Evolutionary conservation across 2,888 invertebrate species (phyloP).

Genomic region (Caenorhabditis sinica): DNA sequence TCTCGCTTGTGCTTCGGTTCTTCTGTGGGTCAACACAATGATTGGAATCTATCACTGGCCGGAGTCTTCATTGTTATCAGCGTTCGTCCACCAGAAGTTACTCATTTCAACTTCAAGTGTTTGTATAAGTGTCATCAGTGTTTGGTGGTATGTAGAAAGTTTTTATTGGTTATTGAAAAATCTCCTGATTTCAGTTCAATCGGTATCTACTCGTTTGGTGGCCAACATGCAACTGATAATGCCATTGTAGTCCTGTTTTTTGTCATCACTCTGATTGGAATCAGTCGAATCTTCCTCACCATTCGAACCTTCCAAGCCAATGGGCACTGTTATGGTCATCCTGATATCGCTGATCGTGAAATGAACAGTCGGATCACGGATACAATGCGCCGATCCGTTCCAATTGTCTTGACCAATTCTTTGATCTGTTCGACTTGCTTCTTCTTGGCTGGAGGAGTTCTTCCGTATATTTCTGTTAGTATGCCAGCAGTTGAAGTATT

Average conservation of each 20-base stretch:
- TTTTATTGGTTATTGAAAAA: neutral
- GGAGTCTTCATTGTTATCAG: conserved; percentile 33
- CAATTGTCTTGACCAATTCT: conserved; percentile 52
- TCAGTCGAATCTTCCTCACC: conserved; percentile 97
- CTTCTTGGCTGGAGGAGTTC: conserved; percentile 53
- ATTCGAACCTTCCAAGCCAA: conserved; percentile 87
- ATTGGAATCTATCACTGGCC: conserved; percentile 46
- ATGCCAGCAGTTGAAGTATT: conserved; percentile 59
- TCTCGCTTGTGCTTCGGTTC: conserved; percentile 42
- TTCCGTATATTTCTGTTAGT: conserved; percentile 41
- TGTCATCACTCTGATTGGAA: conserved; percentile 94
- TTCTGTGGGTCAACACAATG: conserved; percentile 40
- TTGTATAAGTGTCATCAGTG: conserved; percentile 47
- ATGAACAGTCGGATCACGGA: conserved; percentile 43
- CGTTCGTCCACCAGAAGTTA: conserved; percentile 53
- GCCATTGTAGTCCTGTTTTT: conserved; percentile 96
- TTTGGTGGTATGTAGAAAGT: conserved; percentile 52
- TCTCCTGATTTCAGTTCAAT: conserved; percentile 84
- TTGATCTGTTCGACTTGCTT: conserved; percentile 53
- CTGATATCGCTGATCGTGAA: conserved; percentile 19
- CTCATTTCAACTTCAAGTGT: conserved; percentile 36
- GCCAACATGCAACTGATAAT: conserved; percentile 91
- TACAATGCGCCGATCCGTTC: conserved; percentile 40
- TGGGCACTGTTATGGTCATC: conserved; percentile 47
- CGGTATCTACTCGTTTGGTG: conserved; percentile 91